Percentiles rank a stretch among this genome's conserved stretches.
Conservation (phyloP, 2,888 invertebrate genomes). For the Heliconius cydno region DNA sequence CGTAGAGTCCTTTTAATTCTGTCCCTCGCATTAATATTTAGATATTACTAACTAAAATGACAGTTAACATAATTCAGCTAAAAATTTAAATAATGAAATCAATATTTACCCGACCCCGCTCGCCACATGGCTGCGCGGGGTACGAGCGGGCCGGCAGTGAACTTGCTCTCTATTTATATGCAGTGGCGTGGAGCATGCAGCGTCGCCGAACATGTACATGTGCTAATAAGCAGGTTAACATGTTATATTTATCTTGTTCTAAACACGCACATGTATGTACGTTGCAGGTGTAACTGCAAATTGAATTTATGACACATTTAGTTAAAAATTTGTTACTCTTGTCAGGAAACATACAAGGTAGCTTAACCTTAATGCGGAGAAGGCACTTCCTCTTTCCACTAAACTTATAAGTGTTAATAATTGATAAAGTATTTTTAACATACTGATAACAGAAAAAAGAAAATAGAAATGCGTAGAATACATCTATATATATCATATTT, state of each 20-base stretch:
- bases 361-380: no score
- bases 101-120: not conserved
- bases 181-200: conserved; percentile 16
- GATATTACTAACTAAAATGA: not conserved
- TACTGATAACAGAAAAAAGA: not conserved
- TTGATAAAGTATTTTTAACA: not conserved
- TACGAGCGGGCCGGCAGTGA: conserved; percentile 34
- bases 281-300: not conserved
- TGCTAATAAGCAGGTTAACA: not conserved
- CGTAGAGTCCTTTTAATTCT: no score
- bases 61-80: not conserved
- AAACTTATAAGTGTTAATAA: not conserved
- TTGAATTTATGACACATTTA: not conserved
- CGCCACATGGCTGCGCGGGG: not conserved
- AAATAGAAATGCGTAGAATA: not conserved
- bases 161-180: conserved; percentile 45
- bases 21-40: not conserved
- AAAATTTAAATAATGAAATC: not conserved
- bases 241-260: conserved; percentile 5
- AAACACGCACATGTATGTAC: not conserved
- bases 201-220: conserved; percentile 28
- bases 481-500: not conserved
- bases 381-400: not conserved
- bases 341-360: not conserved
- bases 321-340: conserved; percentile 8